phyloP scores from a whole-genome alignment of 2,888 invertebrate species.

The Andrena flavipes region DNA sequence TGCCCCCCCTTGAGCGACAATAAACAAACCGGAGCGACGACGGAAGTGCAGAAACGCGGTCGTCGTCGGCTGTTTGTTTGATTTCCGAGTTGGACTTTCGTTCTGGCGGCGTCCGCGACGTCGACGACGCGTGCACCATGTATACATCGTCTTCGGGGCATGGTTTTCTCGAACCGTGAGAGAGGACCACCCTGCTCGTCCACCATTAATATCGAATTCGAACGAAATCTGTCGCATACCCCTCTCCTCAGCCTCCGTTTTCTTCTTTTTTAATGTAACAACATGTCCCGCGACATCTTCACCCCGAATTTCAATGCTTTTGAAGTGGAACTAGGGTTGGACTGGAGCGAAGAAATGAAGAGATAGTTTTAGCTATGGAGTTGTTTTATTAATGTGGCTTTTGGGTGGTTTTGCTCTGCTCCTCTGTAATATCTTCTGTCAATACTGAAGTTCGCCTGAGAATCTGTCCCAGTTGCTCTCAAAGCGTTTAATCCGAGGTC shows the following conservation, averaged over 20 bases:
- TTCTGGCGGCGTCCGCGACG: constrained; percentile 51
- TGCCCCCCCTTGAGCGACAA: constrained; percentile 22
- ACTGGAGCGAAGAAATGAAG: background rate
- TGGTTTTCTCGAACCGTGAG: constrained; percentile 53
- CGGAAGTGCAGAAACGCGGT: constrained; percentile 63
- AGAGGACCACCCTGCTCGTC: constrained; percentile 70
- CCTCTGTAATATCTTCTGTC: too few species aligned
- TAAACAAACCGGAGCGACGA: constrained; percentile 52
- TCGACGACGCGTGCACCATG: constrained; percentile 57
- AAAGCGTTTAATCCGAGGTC: constrained; percentile 6
- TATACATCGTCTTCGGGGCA: constrained; percentile 53
- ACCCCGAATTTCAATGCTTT: too few species aligned
- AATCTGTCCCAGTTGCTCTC: background rate
- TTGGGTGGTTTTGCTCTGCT: too few species aligned
- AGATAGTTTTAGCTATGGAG: too few species aligned
- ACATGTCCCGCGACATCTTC: too few species aligned
- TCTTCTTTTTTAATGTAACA: too few species aligned
- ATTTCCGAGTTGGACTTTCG: constrained; percentile 61
- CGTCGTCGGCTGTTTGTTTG: constrained; percentile 64
- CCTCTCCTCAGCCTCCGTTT: background rate
- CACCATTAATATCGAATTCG: background rate
- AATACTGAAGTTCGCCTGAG: background rate
- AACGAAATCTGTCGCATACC: background rate
- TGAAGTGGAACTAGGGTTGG: background rate
- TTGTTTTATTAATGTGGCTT: too few species aligned